Percentiles rank a stretch among this genome's conserved stretches.
phyloP scores from a whole-genome alignment of 2,888 invertebrate species.

The Linnaemya vulpina region DNA sequence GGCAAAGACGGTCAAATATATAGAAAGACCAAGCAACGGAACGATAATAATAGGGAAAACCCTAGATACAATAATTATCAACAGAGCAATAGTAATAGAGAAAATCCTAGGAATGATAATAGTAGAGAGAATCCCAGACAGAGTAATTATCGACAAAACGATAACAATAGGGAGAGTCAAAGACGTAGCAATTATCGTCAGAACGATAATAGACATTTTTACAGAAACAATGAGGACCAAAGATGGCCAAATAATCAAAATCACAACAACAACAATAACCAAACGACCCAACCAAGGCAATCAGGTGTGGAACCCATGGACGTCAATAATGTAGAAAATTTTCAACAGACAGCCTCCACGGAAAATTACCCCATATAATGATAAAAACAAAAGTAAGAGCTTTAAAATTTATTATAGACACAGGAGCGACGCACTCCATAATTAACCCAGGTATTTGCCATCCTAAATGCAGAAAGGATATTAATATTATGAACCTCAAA shows the following conservation, averaged over 20 bases:
- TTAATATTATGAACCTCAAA: not conserved
- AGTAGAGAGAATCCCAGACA: not conserved
- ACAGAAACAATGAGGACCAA: not conserved
- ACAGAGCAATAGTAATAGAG: not conserved
- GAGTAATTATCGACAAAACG: not conserved
- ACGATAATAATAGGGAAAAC: not conserved
- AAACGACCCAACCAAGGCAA: not conserved
- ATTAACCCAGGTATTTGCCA: not conserved
- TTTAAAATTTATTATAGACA: not conserved
- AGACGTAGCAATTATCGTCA: not conserved
- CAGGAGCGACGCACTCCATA: not conserved
- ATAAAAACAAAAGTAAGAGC: conserved; percentile 6
- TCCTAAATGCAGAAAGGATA: not conserved
- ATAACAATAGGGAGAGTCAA: not conserved
- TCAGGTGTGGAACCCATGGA: conserved; percentile 27
- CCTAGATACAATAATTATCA: not conserved
- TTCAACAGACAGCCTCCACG: not conserved
- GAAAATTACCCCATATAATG: conserved; percentile 18
- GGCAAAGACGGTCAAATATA: not conserved
- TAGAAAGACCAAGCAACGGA: not conserved
- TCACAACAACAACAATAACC: not conserved
- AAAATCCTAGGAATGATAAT: not conserved
- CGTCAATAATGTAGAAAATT: conserved; percentile 3
- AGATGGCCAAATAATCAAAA: not conserved
- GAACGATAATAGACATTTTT: not conserved